Evolutionary conservation across 2,888 invertebrate species (phyloP), one percentile per base, ranked within the genome.

Genomic region (Amphipoea oculea): DNA sequence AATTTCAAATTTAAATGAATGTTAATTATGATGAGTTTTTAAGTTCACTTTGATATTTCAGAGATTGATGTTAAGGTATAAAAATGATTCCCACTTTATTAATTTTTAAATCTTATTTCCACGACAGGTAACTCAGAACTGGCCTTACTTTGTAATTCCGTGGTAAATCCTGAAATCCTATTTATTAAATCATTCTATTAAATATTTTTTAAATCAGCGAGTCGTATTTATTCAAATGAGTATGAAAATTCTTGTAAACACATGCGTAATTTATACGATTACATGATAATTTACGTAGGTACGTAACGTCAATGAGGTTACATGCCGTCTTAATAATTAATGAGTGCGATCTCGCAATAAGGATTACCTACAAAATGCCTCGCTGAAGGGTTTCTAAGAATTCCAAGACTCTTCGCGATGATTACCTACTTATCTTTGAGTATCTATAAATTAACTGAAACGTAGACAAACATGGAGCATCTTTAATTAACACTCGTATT

Each of bases 1-100:
- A 96, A 96, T 96, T 94, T 94, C 93, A 92, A 95, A 95, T 96
- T 95, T 95, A 94, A 96, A 96, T 96, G 92, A 95, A 96, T 95
- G 95, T 95, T 96, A 96, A 96, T 96, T 95, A 95, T 94, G 93
- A 94, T 93, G 94, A 95, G 94, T 95, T 95, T 95, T 94, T 94
- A 94, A 94, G 93, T 94, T 93, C 91, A 90, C 91, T 91, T 87
- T 91, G 91, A 92, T 92, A 92, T 92, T 89, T 90, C 83, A 79
- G 88, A 89, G 91, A 93, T 92, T 93, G 91, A 90, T 92, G 89
- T 88, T 85, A 83, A 87, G 80, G 82, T 82, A 85, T 81, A 86
- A 91, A 91, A 89, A 90, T 89, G 81, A 88, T 87, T 85, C 73
- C 51, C 62, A 71, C 48, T 82, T 86, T 82, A 87, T 83, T 84